Evolutionary conservation across 2,113 vertebrate species (phyloP).

Genomic region (Conger conger): DNA sequence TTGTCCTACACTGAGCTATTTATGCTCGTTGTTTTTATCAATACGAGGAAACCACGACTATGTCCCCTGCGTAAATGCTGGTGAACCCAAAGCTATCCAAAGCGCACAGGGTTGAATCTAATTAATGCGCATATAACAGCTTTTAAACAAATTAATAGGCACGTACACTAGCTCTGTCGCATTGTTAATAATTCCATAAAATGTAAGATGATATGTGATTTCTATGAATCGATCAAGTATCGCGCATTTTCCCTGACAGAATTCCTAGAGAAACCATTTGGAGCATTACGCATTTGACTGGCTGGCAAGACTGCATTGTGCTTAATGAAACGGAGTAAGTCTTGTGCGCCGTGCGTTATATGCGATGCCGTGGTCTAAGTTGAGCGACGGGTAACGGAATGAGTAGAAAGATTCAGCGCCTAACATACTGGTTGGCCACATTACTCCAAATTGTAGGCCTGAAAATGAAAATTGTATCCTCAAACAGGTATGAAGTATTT

Average conservation of each 20-base stretch:
- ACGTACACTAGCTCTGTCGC: neutral
- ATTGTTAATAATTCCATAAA: neutral
- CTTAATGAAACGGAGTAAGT: neutral
- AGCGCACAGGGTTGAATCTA: conserved; percentile 49
- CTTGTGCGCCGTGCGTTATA: neutral
- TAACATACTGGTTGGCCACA: neutral
- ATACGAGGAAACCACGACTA: conserved; percentile 17
- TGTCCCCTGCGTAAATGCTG: conserved; percentile 63
- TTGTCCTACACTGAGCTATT: neutral
- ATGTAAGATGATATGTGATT: neutral
- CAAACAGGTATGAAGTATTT: no score
- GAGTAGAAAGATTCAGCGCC: neutral
- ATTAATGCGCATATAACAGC: neutral
- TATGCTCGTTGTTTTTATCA: neutral
- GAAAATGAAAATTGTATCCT: no score
- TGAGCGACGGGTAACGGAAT: neutral
- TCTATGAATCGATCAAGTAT: neutral
- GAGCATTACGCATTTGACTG: neutral
- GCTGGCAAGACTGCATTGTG: neutral
- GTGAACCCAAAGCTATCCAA: conserved; percentile 59
- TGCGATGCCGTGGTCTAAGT: neutral
- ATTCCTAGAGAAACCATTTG: neutral
- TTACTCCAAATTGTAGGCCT: neutral
- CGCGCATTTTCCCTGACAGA: neutral
- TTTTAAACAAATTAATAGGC: neutral